phyloP scores from a whole-genome alignment of 2,888 invertebrate genomes.

The Chymomyza amoena region DNA sequence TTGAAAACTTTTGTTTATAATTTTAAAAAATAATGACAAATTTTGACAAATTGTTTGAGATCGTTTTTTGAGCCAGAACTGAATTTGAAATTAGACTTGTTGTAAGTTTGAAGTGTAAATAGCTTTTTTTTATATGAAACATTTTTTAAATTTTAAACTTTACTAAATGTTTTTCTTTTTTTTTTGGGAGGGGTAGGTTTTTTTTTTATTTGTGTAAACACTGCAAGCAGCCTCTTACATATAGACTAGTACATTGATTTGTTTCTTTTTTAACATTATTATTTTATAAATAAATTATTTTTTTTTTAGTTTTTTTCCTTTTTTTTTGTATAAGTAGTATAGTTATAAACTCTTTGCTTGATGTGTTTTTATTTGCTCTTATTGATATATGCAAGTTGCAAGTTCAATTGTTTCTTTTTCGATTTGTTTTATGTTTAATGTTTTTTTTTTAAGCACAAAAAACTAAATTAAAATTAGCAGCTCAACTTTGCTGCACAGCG shows the following conservation, averaged over 20 bases:
- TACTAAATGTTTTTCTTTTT: conserved; percentile 14
- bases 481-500: not conserved
- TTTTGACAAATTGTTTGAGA: conserved; percentile 18
- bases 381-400: conserved; percentile 39
- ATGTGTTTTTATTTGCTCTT: conserved; percentile 58
- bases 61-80: conserved; percentile 20
- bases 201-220: conserved; percentile 23
- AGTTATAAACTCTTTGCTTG: conserved; percentile 56
- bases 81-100: not conserved
- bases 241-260: conserved; percentile 63
- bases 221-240: conserved; percentile 39
- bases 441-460: not conserved
- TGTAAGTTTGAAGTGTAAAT: not conserved
- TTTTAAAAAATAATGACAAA: not conserved
- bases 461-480: not conserved
- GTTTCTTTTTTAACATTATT: conserved; percentile 33
- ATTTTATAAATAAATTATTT: conserved; percentile 67
- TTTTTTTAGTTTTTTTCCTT: conserved; percentile 33
- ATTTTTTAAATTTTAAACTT: conserved; percentile 15
- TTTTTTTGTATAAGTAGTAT: conserved; percentile 31
- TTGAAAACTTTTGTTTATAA: conserved; percentile 3
- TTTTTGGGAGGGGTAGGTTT: not conserved
- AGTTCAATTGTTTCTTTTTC: conserved; percentile 20
- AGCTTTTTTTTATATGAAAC: conserved; percentile 5
- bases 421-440: conserved; percentile 7